A percentile compares a stretch with the other conserved stretches of the same genome.
phyloP scores from a whole-genome alignment of 2,797 vertebrate species.

The Melanotaenia maccullochi region DNA sequence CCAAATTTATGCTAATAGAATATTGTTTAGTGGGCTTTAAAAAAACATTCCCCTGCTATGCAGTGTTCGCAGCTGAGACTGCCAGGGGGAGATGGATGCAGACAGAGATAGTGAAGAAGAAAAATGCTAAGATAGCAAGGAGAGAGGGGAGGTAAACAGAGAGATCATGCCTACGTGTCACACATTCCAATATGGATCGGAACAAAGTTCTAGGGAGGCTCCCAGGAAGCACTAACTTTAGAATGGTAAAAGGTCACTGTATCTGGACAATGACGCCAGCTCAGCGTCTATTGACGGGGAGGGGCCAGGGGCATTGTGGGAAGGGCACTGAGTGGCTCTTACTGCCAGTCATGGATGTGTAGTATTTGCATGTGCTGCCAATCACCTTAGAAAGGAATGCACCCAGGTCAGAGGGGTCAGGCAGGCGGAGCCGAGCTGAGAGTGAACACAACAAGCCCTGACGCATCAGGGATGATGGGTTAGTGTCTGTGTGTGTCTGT shows the following conservation, averaged over 20 bases:
- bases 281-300: conserved; percentile 87
- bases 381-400: conserved; percentile 87
- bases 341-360: conserved; percentile 84
- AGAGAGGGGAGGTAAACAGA: conserved; percentile 69
- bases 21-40: conserved; percentile 80
- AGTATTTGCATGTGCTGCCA: conserved; percentile 87
- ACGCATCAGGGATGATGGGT: conserved; percentile 74
- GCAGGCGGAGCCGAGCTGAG: conserved; percentile 76
- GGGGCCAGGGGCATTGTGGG: conserved; percentile 87
- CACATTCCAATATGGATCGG: conserved; percentile 82
- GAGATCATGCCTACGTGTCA: conserved; percentile 79
- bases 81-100: conserved; percentile 69
- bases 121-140: conserved; percentile 59
- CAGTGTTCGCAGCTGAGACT: conserved; percentile 72
- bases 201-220: conserved; percentile 83
- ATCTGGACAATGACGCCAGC: conserved; percentile 87
- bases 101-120: conserved; percentile 65
- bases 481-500: conserved; percentile 40
- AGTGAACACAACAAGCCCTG: conserved; percentile 82
- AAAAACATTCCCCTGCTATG: conserved; percentile 64
- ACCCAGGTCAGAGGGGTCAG: conserved; percentile 80
- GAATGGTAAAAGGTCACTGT: conserved; percentile 88
- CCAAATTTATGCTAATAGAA: conserved; percentile 83
- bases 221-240: conserved; percentile 83
- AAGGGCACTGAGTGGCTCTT: conserved; percentile 82